phyloP scores from a whole-genome alignment of 2,888 invertebrate species.

The Protula sp. region DNA sequence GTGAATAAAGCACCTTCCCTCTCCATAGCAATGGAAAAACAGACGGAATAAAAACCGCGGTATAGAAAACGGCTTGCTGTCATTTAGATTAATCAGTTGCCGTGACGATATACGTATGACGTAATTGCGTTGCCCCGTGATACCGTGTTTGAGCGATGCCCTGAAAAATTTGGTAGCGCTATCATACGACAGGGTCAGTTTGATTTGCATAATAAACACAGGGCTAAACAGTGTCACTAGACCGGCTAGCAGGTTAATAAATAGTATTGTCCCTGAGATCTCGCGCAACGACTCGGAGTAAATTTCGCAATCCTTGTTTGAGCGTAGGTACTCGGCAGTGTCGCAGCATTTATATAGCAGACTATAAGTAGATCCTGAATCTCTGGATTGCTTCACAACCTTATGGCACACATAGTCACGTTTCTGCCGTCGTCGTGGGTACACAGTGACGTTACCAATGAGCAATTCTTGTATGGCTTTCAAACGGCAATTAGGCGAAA shows the following conservation, averaged over 20 bases:
- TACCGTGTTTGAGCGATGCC: slow-evolving; percentile 28
- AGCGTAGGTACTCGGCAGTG: slow-evolving; percentile 15
- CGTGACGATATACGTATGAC: slow-evolving; percentile 28
- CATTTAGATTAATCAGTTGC: slow-evolving; percentile 27
- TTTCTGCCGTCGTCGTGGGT: slow-evolving; percentile 9
- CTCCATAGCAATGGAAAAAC: slow-evolving; percentile 27
- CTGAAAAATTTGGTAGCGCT: slow-evolving; percentile 27
- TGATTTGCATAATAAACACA: slow-evolving; percentile 20
- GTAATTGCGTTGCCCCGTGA: slow-evolving; percentile 30
- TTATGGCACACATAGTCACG: slow-evolving; percentile 24
- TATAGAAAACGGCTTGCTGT: slow-evolving; percentile 25
- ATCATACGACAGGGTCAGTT: slow-evolving; percentile 21
- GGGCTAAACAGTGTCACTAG: slow-evolving; percentile 25
- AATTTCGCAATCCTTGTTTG: slow-evolving; percentile 12
- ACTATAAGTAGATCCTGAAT: slow-evolving; percentile 5
- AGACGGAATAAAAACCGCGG: slow-evolving; percentile 23
- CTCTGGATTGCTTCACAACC: slow-evolving; percentile 12
- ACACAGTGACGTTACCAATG: slow-evolving; percentile 19
- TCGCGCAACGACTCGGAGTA: slow-evolving; percentile 14
- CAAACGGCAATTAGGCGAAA: slow-evolving; percentile 23
- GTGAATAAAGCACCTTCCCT: slow-evolving; percentile 29
- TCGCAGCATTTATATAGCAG: slow-evolving; percentile 25
- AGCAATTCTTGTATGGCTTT: slow-evolving; percentile 19
- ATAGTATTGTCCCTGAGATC: slow-evolving; percentile 9
- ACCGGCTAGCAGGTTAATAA: slow-evolving; percentile 21